Conservation (phyloP, 2,113 vertebrate genomes). For the Elgaria multicarinata region DNA sequence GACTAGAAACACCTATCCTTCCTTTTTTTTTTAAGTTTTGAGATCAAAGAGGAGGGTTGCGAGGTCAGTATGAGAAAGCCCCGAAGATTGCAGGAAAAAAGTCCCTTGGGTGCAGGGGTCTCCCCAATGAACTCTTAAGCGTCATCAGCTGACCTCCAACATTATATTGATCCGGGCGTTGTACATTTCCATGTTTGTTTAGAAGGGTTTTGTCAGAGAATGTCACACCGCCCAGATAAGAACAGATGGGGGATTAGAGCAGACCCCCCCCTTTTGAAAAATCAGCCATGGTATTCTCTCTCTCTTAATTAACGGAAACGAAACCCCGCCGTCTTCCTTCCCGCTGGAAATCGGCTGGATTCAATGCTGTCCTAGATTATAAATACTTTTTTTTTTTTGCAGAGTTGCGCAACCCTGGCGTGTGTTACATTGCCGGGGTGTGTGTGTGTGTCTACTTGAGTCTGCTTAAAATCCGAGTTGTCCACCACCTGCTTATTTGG, state of each 20-base stretch:
- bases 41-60: neutral
- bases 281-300: slow-evolving; percentile 33
- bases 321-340: slow-evolving; percentile 54
- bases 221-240: slow-evolving; percentile 57
- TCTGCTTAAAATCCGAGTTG: slow-evolving; percentile 52
- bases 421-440: neutral
- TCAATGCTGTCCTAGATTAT: slow-evolving; percentile 42
- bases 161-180: neutral
- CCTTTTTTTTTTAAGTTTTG: neutral
- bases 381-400: slow-evolving; percentile 28
- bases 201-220: slow-evolving; percentile 44
- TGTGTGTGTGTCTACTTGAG: slow-evolving; percentile 43
- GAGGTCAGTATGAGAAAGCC: neutral
- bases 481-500: slow-evolving; percentile 62
- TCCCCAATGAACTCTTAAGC: no score
- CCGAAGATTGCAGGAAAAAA: neutral
- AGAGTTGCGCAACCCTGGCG: slow-evolving; percentile 13
- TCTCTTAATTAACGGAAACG: slow-evolving; percentile 56
- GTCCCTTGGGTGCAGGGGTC: neutral
- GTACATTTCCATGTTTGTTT: slow-evolving; percentile 25
- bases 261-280: slow-evolving; percentile 55
- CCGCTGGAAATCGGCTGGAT: neutral
- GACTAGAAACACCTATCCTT: neutral
- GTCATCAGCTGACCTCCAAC: neutral
- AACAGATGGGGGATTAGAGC: slow-evolving; percentile 60